Evolutionary conservation across 1,140 invertebrate genomes (phyloP).

Genomic region (Formica selysi): DNA sequence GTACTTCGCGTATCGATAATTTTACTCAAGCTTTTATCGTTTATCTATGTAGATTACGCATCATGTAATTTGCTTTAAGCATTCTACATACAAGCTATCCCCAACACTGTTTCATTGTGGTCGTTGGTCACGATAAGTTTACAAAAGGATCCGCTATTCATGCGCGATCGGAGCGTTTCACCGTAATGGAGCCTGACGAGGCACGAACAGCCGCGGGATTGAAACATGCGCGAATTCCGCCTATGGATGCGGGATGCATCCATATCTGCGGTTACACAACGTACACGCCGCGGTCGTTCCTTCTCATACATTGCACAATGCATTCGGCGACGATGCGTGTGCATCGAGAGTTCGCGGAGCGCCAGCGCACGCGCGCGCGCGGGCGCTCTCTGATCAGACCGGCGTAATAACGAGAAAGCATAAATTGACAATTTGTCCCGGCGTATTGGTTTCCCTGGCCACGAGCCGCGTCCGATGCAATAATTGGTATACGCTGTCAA

Average conservation of each 20-base stretch:
- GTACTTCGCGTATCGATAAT: not conserved
- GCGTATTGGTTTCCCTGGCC: constrained; percentile 73
- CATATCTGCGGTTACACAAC: constrained; percentile 52
- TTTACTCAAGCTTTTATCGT: constrained; percentile 25
- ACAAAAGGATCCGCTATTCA: constrained; percentile 29
- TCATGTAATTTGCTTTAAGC: constrained; percentile 11
- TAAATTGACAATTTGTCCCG: constrained; percentile 83
- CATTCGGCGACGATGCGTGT: constrained; percentile 68
- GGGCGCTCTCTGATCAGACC: constrained; percentile 77
- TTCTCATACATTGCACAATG: constrained; percentile 62
- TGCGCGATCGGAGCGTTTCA: constrained; percentile 30
- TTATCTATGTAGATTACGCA: constrained; percentile 21
- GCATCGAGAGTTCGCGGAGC: constrained; percentile 43
- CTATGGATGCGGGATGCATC: constrained; percentile 22
- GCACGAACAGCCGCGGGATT: constrained; percentile 43
- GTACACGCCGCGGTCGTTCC: constrained; percentile 38
- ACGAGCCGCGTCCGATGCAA: constrained; percentile 73
- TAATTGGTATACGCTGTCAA: constrained; percentile 79
- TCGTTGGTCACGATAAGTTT: constrained; percentile 4
- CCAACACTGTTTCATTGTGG: constrained; percentile 5
- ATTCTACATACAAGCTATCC: not conserved
- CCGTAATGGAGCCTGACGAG: constrained; percentile 55
- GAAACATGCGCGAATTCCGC: constrained; percentile 55
- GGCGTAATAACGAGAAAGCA: constrained; percentile 82
- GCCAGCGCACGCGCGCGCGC: constrained; percentile 38